Base-by-base conservation (phyloP, 2,113 vertebrate species). In the Pygoscelis adeliae region DNA sequence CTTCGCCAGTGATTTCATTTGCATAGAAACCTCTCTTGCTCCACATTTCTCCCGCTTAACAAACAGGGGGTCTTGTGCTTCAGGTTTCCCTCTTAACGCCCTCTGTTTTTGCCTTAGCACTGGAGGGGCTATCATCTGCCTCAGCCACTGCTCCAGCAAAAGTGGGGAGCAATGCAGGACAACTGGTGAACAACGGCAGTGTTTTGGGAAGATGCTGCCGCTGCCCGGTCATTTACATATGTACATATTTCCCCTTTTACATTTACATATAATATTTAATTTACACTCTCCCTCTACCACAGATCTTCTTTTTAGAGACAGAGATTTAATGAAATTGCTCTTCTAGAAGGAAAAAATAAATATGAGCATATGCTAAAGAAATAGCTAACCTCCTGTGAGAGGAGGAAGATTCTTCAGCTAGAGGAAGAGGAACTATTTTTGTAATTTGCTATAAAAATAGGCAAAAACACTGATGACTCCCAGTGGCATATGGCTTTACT, bases 161-260 rank as follows among this genome's bases (percentile, higher is more conserved):
- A 13, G 23, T 1, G 6, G 20, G 26, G 50, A 47, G 32, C 9
- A 18, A 14, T 8, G 44, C 65, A 83, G 49, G 29, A 23, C 2
- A 40, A 25, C 21, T 2, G 0, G 3, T 11, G 56, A 26, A 34
- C 3, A 10, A 9, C 5, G 13, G 13, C 26, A 79, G n/a, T 6
- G 27, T 30, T 80, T 46, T 1, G 3, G 50, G 30, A 52, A 89
- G 44, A 46, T 42, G 32, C 4, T 42, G 26, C n/a, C 61, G 5
- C 32, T 59, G 13, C 30, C 40, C 5, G 1, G 6, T 14, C 27
- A 25, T 63, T 80, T 58, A 30, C 18, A 6, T 10, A 26, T 47
- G 42, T 83, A 19, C 1, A 0, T 59, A 49, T 52, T 49, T 82
- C 2, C 27, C 18, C 25, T 14, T 87, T 61, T 77, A 19, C 2